phyloP scores from a whole-genome alignment of 2,888 invertebrate genomes.

The Hypena proboscidalis region DNA sequence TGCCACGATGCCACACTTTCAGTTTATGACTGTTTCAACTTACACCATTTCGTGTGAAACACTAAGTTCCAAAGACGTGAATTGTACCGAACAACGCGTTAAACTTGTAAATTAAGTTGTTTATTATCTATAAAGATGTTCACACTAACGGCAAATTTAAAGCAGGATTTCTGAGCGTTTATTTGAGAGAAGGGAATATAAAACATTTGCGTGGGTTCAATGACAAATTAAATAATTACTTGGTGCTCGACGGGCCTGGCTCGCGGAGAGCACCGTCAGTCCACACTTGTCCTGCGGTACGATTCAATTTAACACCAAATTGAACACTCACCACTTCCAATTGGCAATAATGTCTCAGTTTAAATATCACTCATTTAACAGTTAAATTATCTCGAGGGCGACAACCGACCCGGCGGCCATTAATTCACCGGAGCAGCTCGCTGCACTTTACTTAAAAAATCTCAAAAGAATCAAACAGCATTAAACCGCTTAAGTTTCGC shows the following conservation, averaged over 20 bases:
- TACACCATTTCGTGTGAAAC: no score
- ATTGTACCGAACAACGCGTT: no score
- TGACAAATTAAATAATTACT: constrained; percentile 25
- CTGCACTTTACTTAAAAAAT: constrained; percentile 54
- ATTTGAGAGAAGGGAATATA: neutral
- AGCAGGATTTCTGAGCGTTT: no score
- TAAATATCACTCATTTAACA: constrained; percentile 58
- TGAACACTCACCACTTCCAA: constrained; percentile 41
- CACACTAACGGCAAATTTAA: no score
- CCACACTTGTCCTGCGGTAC: neutral
- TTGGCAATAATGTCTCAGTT: constrained; percentile 56
- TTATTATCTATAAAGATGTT: no score
- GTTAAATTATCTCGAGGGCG: constrained; percentile 57
- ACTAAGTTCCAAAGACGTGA: no score
- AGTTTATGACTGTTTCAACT: neutral
- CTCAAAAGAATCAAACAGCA: constrained; percentile 66
- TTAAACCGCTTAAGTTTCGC: constrained; percentile 64
- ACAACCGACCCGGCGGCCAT: constrained; percentile 57
- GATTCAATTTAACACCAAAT: constrained; percentile 46
- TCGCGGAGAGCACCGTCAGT: constrained; percentile 10
- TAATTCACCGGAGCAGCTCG: constrained; percentile 52
- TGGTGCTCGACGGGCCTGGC: constrained; percentile 1
- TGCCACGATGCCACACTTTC: constrained; percentile 1
- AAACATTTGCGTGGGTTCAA: constrained; percentile 11
- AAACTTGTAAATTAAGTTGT: no score